Conservation (phyloP, 35 echinoderm and acorn worm genomes). For the Amphiura filiformis region DNA sequence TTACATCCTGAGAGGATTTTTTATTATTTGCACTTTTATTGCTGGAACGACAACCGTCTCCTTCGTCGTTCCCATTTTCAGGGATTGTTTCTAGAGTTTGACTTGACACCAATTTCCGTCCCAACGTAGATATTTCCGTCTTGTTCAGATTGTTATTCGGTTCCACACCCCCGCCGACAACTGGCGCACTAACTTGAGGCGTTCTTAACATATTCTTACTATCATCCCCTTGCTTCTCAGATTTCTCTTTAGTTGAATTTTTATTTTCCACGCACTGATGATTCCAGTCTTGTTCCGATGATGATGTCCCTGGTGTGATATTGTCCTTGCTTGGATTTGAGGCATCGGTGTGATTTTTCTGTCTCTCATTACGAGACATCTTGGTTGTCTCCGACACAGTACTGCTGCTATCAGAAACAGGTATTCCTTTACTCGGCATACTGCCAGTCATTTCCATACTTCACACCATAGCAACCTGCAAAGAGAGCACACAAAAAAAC, state of each 20-base stretch:
- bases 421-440: background rate
- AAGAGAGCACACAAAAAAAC: background rate
- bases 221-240: background rate
- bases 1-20: background rate
- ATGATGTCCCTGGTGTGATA: background rate
- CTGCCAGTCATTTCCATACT: background rate
- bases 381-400: background rate
- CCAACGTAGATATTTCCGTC: background rate
- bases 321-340: background rate
- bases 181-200: background rate
- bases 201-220: background rate
- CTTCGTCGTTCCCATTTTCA: background rate
- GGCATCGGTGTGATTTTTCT: background rate
- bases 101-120: background rate
- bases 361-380: background rate
- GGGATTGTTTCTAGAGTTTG: background rate
- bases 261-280: background rate
- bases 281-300: background rate
- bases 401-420: background rate
- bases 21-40: background rate
- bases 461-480: background rate
- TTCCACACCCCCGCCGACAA: background rate
- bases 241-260: background rate
- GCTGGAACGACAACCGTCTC: background rate
- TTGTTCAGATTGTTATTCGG: constrained; percentile 1